Base-by-base conservation (phyloP, 1,140 invertebrate genomes). In the Rhizoglyphus robini region DNA sequence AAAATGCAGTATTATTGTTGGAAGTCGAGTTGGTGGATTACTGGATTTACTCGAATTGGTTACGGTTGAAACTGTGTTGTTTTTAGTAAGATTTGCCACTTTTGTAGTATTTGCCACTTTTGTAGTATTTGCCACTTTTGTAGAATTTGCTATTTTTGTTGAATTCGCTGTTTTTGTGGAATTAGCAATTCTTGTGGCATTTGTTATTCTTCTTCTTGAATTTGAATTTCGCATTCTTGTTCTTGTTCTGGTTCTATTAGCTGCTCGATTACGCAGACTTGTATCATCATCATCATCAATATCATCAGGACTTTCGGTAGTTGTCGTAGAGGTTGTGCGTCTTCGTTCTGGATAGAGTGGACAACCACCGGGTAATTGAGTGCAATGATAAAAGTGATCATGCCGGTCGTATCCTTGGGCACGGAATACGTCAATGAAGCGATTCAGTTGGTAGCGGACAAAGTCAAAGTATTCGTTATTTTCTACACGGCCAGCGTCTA, bases 361-460 rank as follows among this genome's bases (percentile, higher is more conserved):
- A 60, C 58, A 60, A 46, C 58, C 58, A 46, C 27, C 58, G 2
- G 15, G 1, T 29, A 13, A 27, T 46, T 60, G 58, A n/a, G 58
- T 60, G 29, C 58, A 60, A 46, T 60, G 58, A 27, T 60, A 32
- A 46, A 60, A 60, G 29, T 60, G 58, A 23, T 18, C 27, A 46
- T 60, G 29, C 15, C 13, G 27, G 29, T 60, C 58, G 29, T 60
- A 46, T n/a, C 58, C 29, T n/a, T 29, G 58, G 13, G 15, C 1
- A 46, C 58, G 58, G 27, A 60, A 60, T 34, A 27, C 27, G 29
- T 60, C 58, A 15, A 60, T 60, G 29, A 60, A 60, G 29, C 58
- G 58, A 60, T 60, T 60, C 27, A 60, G 29, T 46, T 60, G 58
- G 29, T 29, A 60, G 29, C 58, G 58, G 15, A 2, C 27, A 60